Conservation (phyloP, 2,797 vertebrate genomes). For the Amphiprion clarkii region DNA sequence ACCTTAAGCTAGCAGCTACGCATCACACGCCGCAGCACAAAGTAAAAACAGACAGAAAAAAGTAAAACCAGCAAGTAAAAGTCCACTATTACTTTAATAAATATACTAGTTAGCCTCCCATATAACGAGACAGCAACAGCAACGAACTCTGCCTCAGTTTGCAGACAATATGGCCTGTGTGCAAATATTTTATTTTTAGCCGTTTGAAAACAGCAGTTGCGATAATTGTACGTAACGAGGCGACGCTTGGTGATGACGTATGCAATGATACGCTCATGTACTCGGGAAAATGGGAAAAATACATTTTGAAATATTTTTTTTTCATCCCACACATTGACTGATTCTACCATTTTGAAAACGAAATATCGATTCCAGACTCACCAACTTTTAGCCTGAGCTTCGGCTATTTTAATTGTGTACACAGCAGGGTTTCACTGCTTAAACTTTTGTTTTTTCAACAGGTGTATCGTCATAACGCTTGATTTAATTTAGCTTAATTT, state of each 20-base stretch:
- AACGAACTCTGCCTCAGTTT: neutral
- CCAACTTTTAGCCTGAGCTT: too few relatives aligned
- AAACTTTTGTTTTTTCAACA: too few relatives aligned
- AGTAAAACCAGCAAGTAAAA: neutral
- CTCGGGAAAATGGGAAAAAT: neutral
- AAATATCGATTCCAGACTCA: too few relatives aligned
- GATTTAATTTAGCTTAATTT: too few relatives aligned
- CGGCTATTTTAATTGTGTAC: too few relatives aligned
- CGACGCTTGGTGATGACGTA: constrained; percentile 49
- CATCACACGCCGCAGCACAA: neutral
- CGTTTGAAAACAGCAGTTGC: neutral
- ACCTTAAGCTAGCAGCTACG: constrained; percentile 1
- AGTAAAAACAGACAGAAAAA: neutral
- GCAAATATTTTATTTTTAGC: neutral
- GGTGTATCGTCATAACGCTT: too few relatives aligned
- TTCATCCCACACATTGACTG: neutral
- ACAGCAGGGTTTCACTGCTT: too few relatives aligned
- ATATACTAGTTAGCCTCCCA: neutral
- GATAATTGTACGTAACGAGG: neutral
- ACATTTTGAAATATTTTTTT: neutral
- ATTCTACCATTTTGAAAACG: too few relatives aligned
- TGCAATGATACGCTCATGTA: neutral
- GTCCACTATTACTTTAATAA: neutral
- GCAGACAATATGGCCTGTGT: fast-evolving
- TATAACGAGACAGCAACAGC: fast-evolving